A percentile compares a stretch with the other conserved stretches of the same genome.
These are phyloP conservation scores for Myanophis thanlyinensis DNA, from an alignment of 2,113 vertebrate species.

Conservation along the genomic window DNA sequence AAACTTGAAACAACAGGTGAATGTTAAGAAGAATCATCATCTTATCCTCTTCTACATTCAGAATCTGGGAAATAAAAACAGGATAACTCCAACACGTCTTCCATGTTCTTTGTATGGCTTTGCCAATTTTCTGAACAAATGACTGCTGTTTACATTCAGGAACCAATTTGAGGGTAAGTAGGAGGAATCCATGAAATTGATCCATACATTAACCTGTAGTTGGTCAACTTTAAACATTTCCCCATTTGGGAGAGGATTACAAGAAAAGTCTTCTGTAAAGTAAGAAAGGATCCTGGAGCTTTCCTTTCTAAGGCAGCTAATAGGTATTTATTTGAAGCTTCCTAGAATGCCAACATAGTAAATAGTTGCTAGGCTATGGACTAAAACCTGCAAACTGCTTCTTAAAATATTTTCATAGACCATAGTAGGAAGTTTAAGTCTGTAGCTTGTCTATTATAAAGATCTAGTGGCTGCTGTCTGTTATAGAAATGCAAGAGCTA, in stretches of 20 bases:
- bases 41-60: not conserved
- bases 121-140: not conserved
- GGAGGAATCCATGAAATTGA: not conserved
- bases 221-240: not conserved
- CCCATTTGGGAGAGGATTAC: not conserved
- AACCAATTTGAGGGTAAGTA: not conserved
- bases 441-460: conserved; percentile 18
- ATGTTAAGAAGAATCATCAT: not conserved
- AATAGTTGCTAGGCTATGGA: too few relatives aligned
- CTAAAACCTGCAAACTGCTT: conserved; percentile 16
- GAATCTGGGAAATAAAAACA: not conserved
- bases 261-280: not conserved
- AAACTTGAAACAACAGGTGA: not conserved
- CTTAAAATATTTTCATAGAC: conserved; percentile 28
- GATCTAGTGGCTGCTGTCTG: conserved; percentile 28
- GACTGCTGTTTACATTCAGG: not conserved
- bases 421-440: conserved; percentile 35
- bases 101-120: not conserved
- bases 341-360: not conserved
- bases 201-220: not conserved
- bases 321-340: not conserved
- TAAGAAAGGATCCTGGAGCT: not conserved
- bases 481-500: conserved; percentile 23
- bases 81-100: not conserved
- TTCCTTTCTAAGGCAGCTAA: not conserved